Conservation (phyloP, 2,113 vertebrate species). For the Epinephelus lanceolatus region DNA sequence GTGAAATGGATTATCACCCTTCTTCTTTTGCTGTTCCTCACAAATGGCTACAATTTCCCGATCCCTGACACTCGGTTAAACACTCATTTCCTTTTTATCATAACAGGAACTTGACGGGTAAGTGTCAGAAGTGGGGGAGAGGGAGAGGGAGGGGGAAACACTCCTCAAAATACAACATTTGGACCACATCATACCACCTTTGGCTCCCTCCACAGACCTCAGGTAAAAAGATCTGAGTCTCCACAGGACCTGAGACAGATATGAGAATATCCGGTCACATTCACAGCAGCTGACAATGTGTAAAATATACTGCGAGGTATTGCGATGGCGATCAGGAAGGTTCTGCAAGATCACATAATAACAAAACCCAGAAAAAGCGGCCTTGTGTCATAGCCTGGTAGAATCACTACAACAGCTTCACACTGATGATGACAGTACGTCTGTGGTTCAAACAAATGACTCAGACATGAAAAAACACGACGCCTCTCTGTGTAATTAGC, state of each 20-base stretch:
- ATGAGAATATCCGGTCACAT: constrained; percentile 42
- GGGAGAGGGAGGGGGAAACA: background rate
- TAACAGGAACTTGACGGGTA: constrained; percentile 34
- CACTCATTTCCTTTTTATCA: constrained; percentile 38
- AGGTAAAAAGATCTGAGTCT: constrained; percentile 44
- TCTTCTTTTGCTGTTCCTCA: constrained; percentile 43
- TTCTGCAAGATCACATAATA: constrained; percentile 29
- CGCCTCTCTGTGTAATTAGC: constrained; percentile 54
- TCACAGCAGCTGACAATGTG: constrained; percentile 36
- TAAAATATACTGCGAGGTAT: constrained; percentile 26
- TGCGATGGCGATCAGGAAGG: constrained; percentile 13
- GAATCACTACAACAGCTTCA: constrained; percentile 43
- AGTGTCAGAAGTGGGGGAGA: background rate
- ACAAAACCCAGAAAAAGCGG: constrained; percentile 36
- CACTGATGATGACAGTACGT: constrained; percentile 38
- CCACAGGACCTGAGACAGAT: constrained; percentile 59
- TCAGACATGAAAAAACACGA: constrained; percentile 53
- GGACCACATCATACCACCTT: constrained; percentile 68
- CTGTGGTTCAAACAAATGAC: constrained; percentile 57
- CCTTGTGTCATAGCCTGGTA: constrained; percentile 35
- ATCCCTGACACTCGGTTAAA: constrained; percentile 6
- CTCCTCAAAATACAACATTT: constrained; percentile 60
- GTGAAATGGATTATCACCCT: constrained; percentile 38
- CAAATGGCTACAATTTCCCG: constrained; percentile 21
- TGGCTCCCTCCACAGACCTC: constrained; percentile 44